A percentile compares a stretch with the other conserved stretches of the same genome.
Evolutionary conservation across 2,797 vertebrate species (phyloP).

Genomic region (Odontamblyopus lacepedii): DNA sequence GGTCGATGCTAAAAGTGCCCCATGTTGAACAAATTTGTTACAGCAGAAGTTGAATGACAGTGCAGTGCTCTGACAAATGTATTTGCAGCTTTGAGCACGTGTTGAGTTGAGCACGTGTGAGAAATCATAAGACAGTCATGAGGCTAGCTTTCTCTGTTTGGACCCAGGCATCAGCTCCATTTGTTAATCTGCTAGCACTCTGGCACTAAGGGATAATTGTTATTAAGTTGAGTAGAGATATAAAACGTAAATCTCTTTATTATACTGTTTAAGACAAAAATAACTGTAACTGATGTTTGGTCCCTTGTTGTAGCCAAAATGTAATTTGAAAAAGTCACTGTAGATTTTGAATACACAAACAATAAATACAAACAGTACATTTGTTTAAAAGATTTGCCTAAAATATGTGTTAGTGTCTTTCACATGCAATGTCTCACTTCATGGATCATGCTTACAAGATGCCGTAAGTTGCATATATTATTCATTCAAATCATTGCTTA

Average conservation of each 20-base stretch:
- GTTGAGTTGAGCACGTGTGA: constrained; percentile 44
- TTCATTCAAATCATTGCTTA: constrained; percentile 41
- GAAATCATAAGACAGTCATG: constrained; percentile 63
- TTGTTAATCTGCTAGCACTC: constrained; percentile 30
- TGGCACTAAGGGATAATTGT: constrained; percentile 18
- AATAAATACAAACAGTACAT: constrained; percentile 61
- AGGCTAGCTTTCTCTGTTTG: constrained; percentile 41
- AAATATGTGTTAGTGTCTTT: constrained; percentile 61
- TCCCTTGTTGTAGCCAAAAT: constrained; percentile 56
- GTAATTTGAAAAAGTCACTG: constrained; percentile 54
- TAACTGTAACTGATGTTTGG: constrained; percentile 57
- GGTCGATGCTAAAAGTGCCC: constrained; percentile 7
- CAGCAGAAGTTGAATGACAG: constrained; percentile 29
- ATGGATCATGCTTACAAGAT: constrained; percentile 69
- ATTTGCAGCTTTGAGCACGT: constrained; percentile 39
- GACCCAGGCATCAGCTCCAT: constrained; percentile 18
- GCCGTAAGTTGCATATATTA: constrained; percentile 47
- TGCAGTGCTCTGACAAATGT: constrained; percentile 31
- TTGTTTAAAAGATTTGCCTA: constrained; percentile 47
- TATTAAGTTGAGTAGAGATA: constrained; percentile 44
- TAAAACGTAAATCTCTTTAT: constrained; percentile 62
- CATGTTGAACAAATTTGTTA: constrained; percentile 16
- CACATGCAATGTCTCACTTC: constrained; percentile 65
- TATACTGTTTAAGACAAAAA: constrained; percentile 34
- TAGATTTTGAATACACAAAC: constrained; percentile 44